Evolutionary conservation across 2,113 vertebrate genomes (phyloP).

Genomic region (Leptocoma aspasia): DNA sequence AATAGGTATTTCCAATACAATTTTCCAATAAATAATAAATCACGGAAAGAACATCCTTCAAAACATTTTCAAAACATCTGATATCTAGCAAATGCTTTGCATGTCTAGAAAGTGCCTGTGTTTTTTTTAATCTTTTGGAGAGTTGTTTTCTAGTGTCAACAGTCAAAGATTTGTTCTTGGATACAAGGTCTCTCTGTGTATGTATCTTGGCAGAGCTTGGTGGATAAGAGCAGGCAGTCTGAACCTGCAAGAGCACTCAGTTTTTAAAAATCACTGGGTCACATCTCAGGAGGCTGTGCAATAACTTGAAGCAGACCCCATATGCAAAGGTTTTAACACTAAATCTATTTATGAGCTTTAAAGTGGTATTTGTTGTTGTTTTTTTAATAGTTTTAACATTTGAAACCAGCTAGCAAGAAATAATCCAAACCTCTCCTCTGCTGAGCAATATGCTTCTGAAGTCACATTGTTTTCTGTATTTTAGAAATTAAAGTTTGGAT

Average conservation of each 20-base stretch:
- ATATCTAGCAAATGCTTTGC: neutral
- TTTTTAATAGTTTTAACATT: neutral
- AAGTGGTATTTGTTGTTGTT: neutral
- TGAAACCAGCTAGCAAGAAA: neutral
- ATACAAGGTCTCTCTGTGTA: neutral
- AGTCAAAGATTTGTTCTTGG: neutral
- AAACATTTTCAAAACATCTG: neutral
- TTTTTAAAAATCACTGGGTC: neutral
- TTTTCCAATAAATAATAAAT: slow-evolving; percentile 38
- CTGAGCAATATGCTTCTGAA: neutral
- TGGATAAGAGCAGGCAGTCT: neutral
- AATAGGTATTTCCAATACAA: neutral
- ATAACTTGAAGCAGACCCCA: neutral
- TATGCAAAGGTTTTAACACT: neutral
- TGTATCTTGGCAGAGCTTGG: neutral
- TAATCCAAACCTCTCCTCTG: neutral
- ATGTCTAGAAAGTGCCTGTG: neutral
- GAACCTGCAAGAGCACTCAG: neutral
- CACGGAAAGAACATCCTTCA: neutral
- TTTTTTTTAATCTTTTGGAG: neutral
- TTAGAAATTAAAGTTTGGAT: neutral
- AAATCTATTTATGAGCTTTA: neutral
- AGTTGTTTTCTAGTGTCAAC: neutral
- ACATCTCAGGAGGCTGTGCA: neutral
- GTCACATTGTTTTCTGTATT: neutral